These are phyloP conservation scores for Parasteatoda tepidariorum DNA, from an alignment of 1,140 invertebrate species.

Conservation along the genomic window DNA sequence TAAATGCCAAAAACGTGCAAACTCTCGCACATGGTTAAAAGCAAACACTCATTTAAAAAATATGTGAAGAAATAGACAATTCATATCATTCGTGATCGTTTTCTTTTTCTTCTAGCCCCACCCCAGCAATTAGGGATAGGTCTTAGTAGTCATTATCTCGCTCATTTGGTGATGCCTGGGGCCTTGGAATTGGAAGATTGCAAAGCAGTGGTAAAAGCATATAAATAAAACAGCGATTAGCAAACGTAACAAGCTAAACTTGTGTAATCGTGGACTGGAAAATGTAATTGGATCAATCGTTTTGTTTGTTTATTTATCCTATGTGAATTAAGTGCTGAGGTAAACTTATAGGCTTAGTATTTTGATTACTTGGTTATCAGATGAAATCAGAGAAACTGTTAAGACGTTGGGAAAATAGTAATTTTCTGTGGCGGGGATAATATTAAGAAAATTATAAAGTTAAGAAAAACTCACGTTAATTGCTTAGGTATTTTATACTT, in stretches of 20 bases:
- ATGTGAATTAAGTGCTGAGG: too few species aligned
- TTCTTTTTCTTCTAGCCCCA: not conserved
- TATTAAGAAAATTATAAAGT: too few species aligned
- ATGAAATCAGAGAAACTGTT: too few species aligned
- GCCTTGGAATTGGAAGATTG: not conserved
- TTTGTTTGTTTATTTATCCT: too few species aligned
- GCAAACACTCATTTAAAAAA: not conserved
- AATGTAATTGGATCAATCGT: too few species aligned
- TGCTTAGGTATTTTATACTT: too few species aligned
- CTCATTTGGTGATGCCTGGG: not conserved
- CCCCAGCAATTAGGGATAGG: not conserved
- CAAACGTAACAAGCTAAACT: not conserved
- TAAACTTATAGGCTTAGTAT: too few species aligned
- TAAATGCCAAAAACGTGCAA: not conserved
- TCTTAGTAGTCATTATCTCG: not conserved
- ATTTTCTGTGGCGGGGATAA: too few species aligned
- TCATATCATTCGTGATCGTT: not conserved
- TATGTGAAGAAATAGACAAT: not conserved
- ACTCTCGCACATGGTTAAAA: not conserved
- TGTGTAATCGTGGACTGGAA: too few species aligned
- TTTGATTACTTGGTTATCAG: too few species aligned
- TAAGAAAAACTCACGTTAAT: too few species aligned
- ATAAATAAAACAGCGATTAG: not conserved
- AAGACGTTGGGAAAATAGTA: too few species aligned
- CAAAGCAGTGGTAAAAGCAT: not conserved